Evolutionary conservation across 2,888 invertebrate genomes (phyloP).

Genomic region (Monochamus alternatus): DNA sequence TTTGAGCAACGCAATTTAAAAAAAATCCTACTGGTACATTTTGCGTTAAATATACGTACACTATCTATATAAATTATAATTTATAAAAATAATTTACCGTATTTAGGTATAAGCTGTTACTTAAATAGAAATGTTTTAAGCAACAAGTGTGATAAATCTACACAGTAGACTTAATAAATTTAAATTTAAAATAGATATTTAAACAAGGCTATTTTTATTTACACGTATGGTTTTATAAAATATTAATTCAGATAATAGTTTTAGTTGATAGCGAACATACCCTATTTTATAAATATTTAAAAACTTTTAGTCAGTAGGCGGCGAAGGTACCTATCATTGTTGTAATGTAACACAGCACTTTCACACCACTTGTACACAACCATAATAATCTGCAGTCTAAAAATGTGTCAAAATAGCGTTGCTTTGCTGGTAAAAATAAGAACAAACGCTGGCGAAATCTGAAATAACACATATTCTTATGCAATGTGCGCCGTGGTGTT

Average conservation of each 20-base stretch:
- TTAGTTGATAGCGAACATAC: neutral
- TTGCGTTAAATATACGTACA: conserved; percentile 6
- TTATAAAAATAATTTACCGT: conserved; percentile 21
- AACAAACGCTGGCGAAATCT: conserved; percentile 29
- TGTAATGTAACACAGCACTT: conserved; percentile 22
- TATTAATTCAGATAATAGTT: neutral
- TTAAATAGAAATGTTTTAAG: conserved; percentile 21
- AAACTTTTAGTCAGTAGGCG: neutral
- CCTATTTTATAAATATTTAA: neutral
- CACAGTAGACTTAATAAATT: neutral
- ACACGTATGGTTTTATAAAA: too few species aligned
- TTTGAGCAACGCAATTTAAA: conserved; percentile 31
- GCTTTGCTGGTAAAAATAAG: conserved; percentile 30
- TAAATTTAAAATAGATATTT: conserved; percentile 21
- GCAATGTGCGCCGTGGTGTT: conserved; percentile 11
- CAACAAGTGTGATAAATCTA: conserved; percentile 31
- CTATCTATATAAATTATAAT: conserved; percentile 5
- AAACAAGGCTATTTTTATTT: neutral
- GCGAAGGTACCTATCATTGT: neutral
- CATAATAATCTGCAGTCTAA: conserved; percentile 24
- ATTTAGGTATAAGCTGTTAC: conserved; percentile 17
- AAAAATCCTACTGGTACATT: conserved; percentile 17
- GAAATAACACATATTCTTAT: conserved; percentile 20
- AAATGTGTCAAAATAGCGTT: conserved; percentile 32
- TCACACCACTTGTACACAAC: conserved; percentile 23